Conservation (phyloP, 2,113 vertebrate species). For the Asarcornis scutulata region DNA sequence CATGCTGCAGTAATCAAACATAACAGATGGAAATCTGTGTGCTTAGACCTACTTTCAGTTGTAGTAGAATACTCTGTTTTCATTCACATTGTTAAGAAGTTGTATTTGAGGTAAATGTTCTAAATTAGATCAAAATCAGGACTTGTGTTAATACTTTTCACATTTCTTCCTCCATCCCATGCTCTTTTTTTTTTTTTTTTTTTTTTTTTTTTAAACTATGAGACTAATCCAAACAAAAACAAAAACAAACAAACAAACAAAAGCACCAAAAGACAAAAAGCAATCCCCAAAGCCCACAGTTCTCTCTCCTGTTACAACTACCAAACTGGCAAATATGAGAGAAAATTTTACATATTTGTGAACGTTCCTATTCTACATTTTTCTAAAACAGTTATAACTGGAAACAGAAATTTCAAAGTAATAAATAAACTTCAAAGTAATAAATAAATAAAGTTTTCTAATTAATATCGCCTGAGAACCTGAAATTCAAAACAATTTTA, state of each 20-base stretch:
- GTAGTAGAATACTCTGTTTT: background rate
- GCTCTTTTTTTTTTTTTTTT: background rate
- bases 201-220: too few species aligned
- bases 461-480: background rate
- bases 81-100: background rate
- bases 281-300: background rate
- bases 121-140: background rate
- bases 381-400: background rate
- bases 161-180: background rate
- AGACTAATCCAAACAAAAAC: background rate
- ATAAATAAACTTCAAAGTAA: background rate
- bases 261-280: background rate
- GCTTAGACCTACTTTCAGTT: background rate
- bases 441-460: background rate
- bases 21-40: background rate
- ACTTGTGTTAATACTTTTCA: background rate
- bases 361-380: background rate
- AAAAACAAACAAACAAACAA: background rate
- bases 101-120: background rate
- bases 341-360: background rate
- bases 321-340: fast-evolving
- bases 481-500: background rate
- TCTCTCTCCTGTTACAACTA: background rate
- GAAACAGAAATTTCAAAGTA: background rate
- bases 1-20: background rate